A percentile compares a stretch with the other conserved stretches of the same genome.
Conservation (phyloP, 2,797 vertebrate species). For the Enteromius fasciolatus region DNA sequence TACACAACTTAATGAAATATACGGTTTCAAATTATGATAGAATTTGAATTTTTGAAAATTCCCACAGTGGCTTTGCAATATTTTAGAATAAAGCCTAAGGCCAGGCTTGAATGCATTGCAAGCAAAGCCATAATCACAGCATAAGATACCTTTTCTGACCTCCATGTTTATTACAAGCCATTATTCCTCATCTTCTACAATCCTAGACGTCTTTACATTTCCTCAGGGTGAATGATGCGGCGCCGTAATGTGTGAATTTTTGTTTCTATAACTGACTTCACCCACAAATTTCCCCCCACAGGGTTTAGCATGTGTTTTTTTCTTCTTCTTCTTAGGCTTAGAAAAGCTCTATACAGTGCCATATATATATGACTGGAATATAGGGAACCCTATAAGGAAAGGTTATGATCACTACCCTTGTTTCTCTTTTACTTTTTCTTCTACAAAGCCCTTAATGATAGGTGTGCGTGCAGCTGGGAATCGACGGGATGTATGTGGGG, state of each 20-base stretch:
- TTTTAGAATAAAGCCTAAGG: neutral
- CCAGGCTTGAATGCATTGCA: neutral
- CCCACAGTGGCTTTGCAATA: neutral
- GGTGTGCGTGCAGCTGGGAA: slow-evolving; percentile 2
- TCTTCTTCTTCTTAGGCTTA: neutral
- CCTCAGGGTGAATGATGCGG: neutral
- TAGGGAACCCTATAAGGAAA: neutral
- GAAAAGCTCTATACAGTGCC: slow-evolving; percentile 4
- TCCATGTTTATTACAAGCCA: slow-evolving; percentile 12
- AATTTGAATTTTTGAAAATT: neutral
- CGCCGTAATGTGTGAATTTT: neutral
- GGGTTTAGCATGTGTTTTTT: neutral
- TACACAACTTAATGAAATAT: neutral
- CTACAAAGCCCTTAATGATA: slow-evolving; percentile 22
- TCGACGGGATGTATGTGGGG: neutral
- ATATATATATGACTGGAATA: slow-evolving; percentile 1
- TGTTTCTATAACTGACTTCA: slow-evolving; percentile 2
- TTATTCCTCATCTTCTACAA: slow-evolving; percentile 19
- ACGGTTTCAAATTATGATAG: neutral
- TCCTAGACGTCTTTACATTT: slow-evolving; percentile 12
- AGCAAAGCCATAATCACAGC: neutral
- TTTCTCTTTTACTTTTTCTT: slow-evolving; percentile 10
- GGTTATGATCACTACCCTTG: neutral
- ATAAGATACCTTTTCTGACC: neutral
- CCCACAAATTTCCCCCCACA: neutral